Base-by-base conservation (phyloP, 2,797 vertebrate species). In the Mycteria americana region DNA sequence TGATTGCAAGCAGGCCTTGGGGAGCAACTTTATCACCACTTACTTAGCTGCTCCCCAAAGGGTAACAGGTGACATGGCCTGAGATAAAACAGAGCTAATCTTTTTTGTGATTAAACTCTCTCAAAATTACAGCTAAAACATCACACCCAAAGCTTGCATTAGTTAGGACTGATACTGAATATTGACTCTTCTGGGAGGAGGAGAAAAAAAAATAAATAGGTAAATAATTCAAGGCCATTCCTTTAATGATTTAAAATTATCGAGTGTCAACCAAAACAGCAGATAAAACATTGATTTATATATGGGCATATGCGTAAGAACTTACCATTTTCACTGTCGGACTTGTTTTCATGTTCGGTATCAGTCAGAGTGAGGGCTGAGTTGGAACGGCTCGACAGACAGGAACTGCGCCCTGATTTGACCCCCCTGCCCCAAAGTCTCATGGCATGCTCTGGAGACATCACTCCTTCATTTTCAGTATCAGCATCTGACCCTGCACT, bases 301-400 rank as follows among this genome's bases (percentile, higher is more conserved):
- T 24, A 94, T 4, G 51, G 57, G 53, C 56, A 82, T 75, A 91
- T 12, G 33, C 4, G 4, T 57, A 60, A 25, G 13, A 50, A 99
- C 99, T 99, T 98, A 99, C 99, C 99, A 45, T 97, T 99, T 95
- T 99, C 99, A 89, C 98, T 99, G 98, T 99, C 99, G 25, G 99
- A 99, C 98, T 99, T 99, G 99, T 99, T 99, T 93, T 99, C 99
- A 10, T 99, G 99, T 97, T 99, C 99, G 3, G 99, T 99, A 98
- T 99, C 99, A 46, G 99, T 99, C 98, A 99, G 99, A 33, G 99
- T 99, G 97, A 99, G 99, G 82, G 98, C 99, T 7, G 99, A 99
- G 98, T 99, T 99, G 95, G 99, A 99, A 96, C 99, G 99, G 85
- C 99, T 99, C 79, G 99, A 99, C 89, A 99, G 98, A 97, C 99